Evolutionary conservation across 2,113 vertebrate genomes (phyloP).

Genomic region (Misgurnus mizolepis): DNA sequence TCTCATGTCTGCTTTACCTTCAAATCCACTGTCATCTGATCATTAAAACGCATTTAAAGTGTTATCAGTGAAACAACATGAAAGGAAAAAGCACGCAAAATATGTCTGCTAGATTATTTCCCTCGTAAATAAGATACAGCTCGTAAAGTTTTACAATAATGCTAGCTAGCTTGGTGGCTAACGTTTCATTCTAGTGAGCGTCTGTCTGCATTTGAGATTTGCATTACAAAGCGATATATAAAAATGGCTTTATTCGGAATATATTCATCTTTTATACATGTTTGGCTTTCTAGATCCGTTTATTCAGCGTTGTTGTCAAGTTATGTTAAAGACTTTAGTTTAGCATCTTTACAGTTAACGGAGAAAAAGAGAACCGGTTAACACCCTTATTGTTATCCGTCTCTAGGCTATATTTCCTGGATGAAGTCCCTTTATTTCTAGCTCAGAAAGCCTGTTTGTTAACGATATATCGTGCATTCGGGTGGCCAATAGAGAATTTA

Average conservation of each 20-base stretch:
- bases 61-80: not conserved
- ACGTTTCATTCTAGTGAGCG: not conserved
- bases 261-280: not conserved
- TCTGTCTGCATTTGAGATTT: not conserved
- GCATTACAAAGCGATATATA: not conserved
- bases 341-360: not conserved
- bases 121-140: not conserved
- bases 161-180: constrained; percentile 35
- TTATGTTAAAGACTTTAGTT: not conserved
- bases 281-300: not conserved
- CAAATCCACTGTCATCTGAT: constrained; percentile 31
- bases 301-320: not conserved
- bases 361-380: not conserved
- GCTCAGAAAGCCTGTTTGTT: not conserved
- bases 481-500: no score
- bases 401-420: not conserved
- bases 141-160: not conserved
- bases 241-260: not conserved
- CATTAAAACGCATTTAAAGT: rapidly evolving
- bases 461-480: no score
- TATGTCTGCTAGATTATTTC: not conserved
- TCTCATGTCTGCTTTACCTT: constrained; percentile 2
- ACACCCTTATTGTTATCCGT: not conserved
- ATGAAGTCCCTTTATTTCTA: not conserved
- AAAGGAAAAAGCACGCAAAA: not conserved